Evolutionary conservation across 2,797 vertebrate genomes (phyloP).

Genomic region (Spinibarbus caldwelli): DNA sequence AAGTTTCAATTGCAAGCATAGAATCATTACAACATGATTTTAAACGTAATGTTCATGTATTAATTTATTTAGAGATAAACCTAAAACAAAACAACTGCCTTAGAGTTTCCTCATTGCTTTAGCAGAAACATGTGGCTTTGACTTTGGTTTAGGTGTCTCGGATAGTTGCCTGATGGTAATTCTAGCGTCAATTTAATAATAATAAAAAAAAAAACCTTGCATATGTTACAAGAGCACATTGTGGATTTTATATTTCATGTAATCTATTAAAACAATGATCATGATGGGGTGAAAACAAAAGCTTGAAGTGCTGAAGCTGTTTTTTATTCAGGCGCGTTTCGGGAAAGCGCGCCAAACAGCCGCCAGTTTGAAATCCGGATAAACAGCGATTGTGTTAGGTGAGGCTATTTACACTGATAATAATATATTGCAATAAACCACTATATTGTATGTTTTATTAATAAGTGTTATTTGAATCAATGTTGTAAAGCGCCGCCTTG

Average conservation of each 20-base stretch:
- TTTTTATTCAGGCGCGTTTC: conserved; percentile 1
- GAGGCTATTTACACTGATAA: neutral
- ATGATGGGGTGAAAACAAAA: no score
- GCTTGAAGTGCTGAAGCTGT: no score
- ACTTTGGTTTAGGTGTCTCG: neutral
- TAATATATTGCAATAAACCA: fast-evolving
- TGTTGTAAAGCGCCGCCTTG: neutral
- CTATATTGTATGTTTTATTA: neutral
- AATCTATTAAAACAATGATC: no score
- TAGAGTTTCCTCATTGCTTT: no score
- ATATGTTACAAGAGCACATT: fast-evolving
- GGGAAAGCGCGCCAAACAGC: conserved; percentile 57
- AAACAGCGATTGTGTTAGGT: conserved; percentile 13
- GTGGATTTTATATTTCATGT: fast-evolving
- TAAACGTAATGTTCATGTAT: neutral
- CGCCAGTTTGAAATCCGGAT: conserved; percentile 40
- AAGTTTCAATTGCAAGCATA: neutral
- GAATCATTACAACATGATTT: neutral
- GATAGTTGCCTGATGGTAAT: conserved; percentile 6
- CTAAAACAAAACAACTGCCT: no score
- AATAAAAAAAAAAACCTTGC: neutral
- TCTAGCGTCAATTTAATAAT: neutral
- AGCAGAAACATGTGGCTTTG: neutral
- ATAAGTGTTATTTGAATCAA: neutral
- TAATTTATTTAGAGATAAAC: neutral